phyloP scores from a whole-genome alignment of 2,113 vertebrate species.

The Gallinago jamesoni region DNA sequence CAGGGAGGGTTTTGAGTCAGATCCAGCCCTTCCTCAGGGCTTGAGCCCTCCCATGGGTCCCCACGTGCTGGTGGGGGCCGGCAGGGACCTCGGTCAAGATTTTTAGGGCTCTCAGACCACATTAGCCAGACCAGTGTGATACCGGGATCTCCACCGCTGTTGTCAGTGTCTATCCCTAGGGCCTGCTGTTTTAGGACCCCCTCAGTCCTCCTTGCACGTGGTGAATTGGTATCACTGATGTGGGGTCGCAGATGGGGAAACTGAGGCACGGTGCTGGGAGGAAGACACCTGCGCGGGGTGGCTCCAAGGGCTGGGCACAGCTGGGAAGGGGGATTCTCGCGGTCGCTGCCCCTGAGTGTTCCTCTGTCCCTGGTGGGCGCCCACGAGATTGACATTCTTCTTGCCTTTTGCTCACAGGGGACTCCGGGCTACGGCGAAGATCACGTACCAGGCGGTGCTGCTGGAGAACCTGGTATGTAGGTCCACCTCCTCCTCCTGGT shows the following conservation, averaged over 20 bases:
- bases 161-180: fast-evolving
- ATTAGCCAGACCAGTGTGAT: background rate
- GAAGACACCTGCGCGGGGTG: background rate
- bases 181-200: fast-evolving
- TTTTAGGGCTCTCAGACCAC: background rate
- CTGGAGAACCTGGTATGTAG: conserved; percentile 85
- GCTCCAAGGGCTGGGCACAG: background rate
- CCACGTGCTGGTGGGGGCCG: fast-evolving
- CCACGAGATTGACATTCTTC: fast-evolving
- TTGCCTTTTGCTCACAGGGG: conserved; percentile 71
- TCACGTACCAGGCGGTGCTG: conserved; percentile 87
- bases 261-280: background rate
- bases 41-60: background rate
- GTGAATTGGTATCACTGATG: background rate
- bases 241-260: background rate
- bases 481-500: background rate
- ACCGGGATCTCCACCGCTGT: fast-evolving
- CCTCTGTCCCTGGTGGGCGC: background rate
- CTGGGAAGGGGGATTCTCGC: background rate
- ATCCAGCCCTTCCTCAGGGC: background rate
- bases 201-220: fast-evolving
- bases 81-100: background rate
- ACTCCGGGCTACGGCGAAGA: conserved; percentile 85
- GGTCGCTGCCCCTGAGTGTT: background rate
- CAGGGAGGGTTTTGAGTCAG: background rate